Conservation (phyloP, 2,888 invertebrate species). For the Hesperia comma region DNA sequence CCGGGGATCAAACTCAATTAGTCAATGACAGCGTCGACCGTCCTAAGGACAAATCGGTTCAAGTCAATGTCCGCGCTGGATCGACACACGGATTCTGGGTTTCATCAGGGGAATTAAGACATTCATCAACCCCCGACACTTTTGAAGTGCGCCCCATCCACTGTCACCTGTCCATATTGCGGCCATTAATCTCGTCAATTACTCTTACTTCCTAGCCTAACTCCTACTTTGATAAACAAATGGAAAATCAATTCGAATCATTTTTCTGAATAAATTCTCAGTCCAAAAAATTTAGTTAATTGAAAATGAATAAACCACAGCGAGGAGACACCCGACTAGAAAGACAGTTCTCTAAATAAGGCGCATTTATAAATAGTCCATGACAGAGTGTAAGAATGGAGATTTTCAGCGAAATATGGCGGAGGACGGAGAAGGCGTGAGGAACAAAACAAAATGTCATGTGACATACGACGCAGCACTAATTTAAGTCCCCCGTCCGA, state of each 20-base stretch:
- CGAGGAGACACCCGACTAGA: conserved; percentile 41
- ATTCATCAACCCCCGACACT: conserved; percentile 62
- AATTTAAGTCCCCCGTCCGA: conserved; percentile 73
- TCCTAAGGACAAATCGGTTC: conserved; percentile 57
- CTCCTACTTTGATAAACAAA: conserved; percentile 32
- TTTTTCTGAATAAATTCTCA: too few relatives aligned
- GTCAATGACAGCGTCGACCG: conserved; percentile 52
- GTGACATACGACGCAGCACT: conserved; percentile 76
- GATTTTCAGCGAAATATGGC: conserved; percentile 68
- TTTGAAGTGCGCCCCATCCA: conserved; percentile 67
- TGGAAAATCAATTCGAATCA: background rate
- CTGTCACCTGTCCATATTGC: conserved; percentile 57
- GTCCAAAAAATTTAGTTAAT: background rate
- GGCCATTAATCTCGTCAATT: conserved; percentile 73
- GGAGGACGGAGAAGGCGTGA: conserved; percentile 52
- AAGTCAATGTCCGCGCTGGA: conserved; percentile 44
- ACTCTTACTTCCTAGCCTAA: conserved; percentile 58
- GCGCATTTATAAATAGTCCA: conserved; percentile 73
- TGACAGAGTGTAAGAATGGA: conserved; percentile 66
- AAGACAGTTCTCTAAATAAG: conserved; percentile 68
- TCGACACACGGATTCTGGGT: conserved; percentile 54
- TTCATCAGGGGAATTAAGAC: conserved; percentile 62
- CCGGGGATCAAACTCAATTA: conserved; percentile 39
- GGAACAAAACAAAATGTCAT: conserved; percentile 73
- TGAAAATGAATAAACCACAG: background rate